Percentiles rank a stretch among this genome's conserved stretches.
Conservation (phyloP, 2,888 invertebrate species). For the Nymphalis polychloros region DNA sequence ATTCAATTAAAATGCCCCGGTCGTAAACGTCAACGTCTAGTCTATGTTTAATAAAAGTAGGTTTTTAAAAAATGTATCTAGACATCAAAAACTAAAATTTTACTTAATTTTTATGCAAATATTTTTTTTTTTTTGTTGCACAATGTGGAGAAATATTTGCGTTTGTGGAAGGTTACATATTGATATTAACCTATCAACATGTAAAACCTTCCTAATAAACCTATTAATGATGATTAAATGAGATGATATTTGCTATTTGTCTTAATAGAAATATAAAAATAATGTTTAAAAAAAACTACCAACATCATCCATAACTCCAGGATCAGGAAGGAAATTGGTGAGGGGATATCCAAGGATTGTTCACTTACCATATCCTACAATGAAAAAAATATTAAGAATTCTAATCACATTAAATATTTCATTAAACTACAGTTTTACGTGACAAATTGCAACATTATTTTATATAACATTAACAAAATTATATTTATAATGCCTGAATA, state of each 20-base stretch:
- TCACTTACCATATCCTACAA: conserved; percentile 70
- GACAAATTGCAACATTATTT: conserved; percentile 27
- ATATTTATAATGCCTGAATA: no score
- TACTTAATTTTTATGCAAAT: no score
- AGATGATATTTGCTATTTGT: background rate
- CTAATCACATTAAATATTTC: conserved; percentile 15
- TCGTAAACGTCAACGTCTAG: background rate
- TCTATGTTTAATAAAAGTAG: conserved; percentile 1
- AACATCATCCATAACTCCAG: conserved; percentile 41
- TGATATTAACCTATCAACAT: no score
- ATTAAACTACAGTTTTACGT: background rate
- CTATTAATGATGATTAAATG: no score
- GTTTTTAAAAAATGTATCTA: background rate
- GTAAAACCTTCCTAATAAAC: no score
- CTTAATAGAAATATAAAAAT: background rate
- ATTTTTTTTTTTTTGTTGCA: no score
- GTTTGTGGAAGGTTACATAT: no score
- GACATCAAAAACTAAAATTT: no score
- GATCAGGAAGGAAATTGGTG: conserved; percentile 45
- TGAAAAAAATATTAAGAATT: conserved; percentile 43
- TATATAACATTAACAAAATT: background rate
- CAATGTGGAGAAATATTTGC: no score
- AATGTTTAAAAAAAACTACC: conserved; percentile 42
- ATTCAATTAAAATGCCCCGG: background rate
- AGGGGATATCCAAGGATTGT: conserved; percentile 40